Percentiles rank a stretch among this genome's conserved stretches.
These are phyloP conservation scores for Actinernus sp. DNA, from an alignment of 92 coral and sea anemone species.

Conservation along the genomic window DNA sequence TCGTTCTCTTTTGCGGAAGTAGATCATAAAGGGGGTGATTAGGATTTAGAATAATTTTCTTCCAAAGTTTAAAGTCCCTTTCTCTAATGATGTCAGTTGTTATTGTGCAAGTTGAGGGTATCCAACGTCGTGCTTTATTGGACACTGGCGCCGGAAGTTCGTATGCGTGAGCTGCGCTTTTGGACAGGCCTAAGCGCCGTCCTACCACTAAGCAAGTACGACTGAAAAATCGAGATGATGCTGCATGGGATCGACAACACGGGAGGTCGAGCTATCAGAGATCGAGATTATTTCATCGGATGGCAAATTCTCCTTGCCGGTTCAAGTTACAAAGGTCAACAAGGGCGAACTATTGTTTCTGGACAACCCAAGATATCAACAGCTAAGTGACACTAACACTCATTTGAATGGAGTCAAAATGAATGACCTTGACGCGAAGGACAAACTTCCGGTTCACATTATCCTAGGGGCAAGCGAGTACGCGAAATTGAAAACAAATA, in stretches of 20 bases:
- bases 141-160: slow-evolving; percentile 78
- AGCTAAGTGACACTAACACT: slow-evolving; percentile 30
- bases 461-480: slow-evolving; percentile 65
- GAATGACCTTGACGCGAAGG: slow-evolving; percentile 50
- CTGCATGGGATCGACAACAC: slow-evolving; percentile 51
- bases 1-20: no score
- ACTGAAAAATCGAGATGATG: slow-evolving; percentile 68
- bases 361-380: slow-evolving; percentile 55
- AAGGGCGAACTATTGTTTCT: slow-evolving; percentile 41
- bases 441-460: slow-evolving; percentile 59
- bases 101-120: slow-evolving; percentile 45
- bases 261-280: no score
- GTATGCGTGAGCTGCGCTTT: slow-evolving; percentile 58
- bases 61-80: no score
- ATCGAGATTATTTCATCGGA: no score
- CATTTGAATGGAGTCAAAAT: slow-evolving; percentile 59
- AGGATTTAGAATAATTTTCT: no score
- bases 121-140: slow-evolving; percentile 56
- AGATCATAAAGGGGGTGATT: no score
- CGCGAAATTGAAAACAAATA: slow-evolving; percentile 54
- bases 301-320: slow-evolving; percentile 35
- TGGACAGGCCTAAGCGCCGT: slow-evolving; percentile 45
- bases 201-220: slow-evolving; percentile 45
- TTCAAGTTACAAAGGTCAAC: slow-evolving; percentile 36
- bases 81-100: no score